A percentile compares a stretch with the other conserved stretches of the same genome.
Conservation (phyloP, 2,888 invertebrate species). For the Eutolmus rufibarbis region DNA sequence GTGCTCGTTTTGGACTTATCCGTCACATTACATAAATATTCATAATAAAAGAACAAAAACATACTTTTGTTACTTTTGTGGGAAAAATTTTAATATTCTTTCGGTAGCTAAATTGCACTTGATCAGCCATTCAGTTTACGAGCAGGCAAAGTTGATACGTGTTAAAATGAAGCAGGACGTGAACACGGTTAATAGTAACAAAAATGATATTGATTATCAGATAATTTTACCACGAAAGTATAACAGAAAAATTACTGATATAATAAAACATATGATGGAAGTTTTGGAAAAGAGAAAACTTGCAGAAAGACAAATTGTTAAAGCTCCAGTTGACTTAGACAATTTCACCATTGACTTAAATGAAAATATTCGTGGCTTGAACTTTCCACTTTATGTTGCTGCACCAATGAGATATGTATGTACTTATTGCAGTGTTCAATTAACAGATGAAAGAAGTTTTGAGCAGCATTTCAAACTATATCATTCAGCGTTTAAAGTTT, state of each 20-base stretch:
- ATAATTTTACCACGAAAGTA: background rate
- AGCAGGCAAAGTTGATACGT: background rate
- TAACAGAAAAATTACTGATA: background rate
- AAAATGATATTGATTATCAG: background rate
- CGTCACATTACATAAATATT: background rate
- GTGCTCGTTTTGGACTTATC: background rate
- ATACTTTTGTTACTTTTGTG: slow-evolving; percentile 32
- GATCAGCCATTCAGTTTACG: background rate
- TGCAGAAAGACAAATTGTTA: background rate
- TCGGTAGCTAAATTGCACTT: background rate
- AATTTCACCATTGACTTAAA: background rate
- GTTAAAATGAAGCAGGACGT: background rate
- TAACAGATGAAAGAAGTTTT: background rate
- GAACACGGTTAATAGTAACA: background rate
- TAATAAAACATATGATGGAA: background rate
- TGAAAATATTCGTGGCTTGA: background rate
- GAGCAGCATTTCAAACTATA: background rate
- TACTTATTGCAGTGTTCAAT: background rate
- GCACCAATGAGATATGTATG: background rate
- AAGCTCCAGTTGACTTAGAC: background rate
- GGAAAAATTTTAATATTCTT: background rate
- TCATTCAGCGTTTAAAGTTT: background rate
- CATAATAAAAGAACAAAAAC: background rate
- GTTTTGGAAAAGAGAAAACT: background rate
- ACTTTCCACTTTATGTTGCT: background rate